Conservation (phyloP, 1,140 invertebrate species). For the Coelopa frigida region DNA sequence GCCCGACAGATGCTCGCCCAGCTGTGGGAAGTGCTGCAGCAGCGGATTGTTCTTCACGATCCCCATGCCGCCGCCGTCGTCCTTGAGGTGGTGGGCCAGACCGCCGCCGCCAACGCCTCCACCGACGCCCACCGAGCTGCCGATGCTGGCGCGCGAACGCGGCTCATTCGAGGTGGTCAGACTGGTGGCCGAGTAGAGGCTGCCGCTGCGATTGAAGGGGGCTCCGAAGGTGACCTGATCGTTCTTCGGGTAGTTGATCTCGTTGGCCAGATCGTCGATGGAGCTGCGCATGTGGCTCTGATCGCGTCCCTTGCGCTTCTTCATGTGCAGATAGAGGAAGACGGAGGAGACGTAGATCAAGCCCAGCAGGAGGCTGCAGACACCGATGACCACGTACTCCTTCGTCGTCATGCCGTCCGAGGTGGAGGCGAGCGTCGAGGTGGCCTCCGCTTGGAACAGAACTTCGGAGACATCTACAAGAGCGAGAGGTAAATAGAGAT, state of each 20-base stretch:
- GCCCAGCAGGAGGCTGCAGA: constrained; percentile 69
- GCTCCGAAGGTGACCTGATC: constrained; percentile 41
- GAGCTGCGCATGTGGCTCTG: constrained; percentile 32
- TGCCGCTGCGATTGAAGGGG: constrained; percentile 32
- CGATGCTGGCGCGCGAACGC: constrained; percentile 25
- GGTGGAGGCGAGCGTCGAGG: constrained; percentile 46
- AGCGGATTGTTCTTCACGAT: constrained; percentile 71
- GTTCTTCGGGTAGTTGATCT: constrained; percentile 41
- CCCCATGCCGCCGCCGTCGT: constrained; percentile 45
- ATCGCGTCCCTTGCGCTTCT: constrained; percentile 45
- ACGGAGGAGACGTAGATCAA: constrained; percentile 77
- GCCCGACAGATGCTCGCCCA: constrained; percentile 48
- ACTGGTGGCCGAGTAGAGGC: constrained; percentile 33
- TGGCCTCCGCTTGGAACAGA: constrained; percentile 61
- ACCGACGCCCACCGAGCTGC: constrained; percentile 36
- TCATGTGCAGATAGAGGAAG: constrained; percentile 68
- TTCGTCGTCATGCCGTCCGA: constrained; percentile 53
- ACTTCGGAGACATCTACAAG: constrained; percentile 69
- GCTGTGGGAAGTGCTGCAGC: constrained; percentile 55
- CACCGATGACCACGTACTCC: constrained; percentile 74
- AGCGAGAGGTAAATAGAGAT: too few species aligned
- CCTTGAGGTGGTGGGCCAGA: too few species aligned
- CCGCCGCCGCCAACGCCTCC: constrained; percentile 34
- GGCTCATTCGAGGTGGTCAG: constrained; percentile 24
- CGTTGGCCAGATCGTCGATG: constrained; percentile 29